A percentile compares a stretch with the other conserved stretches of the same genome.
Evolutionary conservation across 2,797 vertebrate species (phyloP).

Genomic region (Sebastes trivittatus): DNA sequence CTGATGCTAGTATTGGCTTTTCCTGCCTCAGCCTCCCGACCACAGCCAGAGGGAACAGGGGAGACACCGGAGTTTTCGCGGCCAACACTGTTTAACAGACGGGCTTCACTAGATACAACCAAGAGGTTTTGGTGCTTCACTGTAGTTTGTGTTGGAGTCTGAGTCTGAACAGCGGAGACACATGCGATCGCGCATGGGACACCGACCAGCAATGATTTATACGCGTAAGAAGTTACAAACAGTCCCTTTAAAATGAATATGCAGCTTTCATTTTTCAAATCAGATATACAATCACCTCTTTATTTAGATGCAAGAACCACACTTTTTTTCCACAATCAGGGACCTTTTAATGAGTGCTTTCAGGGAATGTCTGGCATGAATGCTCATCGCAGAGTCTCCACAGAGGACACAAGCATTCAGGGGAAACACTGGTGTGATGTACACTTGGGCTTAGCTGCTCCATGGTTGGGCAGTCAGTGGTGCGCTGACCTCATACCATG

Average conservation of each 20-base stretch:
- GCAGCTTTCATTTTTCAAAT: background rate
- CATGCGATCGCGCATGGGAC: too few relatives aligned
- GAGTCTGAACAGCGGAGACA: too few relatives aligned
- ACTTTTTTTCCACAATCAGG: background rate
- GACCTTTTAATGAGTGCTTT: conserved; percentile 3
- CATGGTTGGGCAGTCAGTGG: conserved; percentile 54
- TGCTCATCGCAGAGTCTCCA: background rate
- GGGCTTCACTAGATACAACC: too few relatives aligned
- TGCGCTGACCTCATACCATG: conserved; percentile 73
- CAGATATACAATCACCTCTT: background rate
- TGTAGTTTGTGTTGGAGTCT: too few relatives aligned
- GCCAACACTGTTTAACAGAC: too few relatives aligned
- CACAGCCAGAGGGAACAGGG: too few relatives aligned
- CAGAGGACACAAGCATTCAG: conserved; percentile 16
- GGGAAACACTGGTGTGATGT: conserved; percentile 45
- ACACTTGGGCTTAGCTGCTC: conserved; percentile 33
- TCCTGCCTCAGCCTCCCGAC: too few relatives aligned
- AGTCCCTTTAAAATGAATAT: background rate
- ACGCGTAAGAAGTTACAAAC: too few relatives aligned
- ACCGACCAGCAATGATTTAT: too few relatives aligned
- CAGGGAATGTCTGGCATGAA: background rate
- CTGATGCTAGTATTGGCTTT: too few relatives aligned
- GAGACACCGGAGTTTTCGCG: too few relatives aligned
- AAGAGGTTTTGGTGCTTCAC: too few relatives aligned
- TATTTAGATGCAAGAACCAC: background rate